These are phyloP conservation scores for Epinotia bilunana DNA, from an alignment of 2,888 invertebrate genomes.

Conservation along the genomic window DNA sequence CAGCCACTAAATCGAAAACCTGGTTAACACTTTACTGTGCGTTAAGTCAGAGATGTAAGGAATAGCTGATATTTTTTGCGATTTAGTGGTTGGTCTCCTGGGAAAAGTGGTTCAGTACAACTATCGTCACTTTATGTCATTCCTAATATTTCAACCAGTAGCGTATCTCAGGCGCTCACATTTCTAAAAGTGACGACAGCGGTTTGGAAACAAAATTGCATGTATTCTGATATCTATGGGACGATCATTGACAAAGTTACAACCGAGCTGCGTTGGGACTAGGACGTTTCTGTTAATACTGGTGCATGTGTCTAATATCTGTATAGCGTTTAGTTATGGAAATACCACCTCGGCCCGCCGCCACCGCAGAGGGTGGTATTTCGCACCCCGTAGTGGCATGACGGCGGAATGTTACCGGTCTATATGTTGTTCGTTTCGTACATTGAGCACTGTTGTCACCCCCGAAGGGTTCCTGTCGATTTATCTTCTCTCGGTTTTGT, in stretches of 20 bases:
- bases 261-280: constrained; percentile 55
- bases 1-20: too few relatives aligned
- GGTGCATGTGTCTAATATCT: constrained; percentile 77
- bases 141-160: too few relatives aligned
- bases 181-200: background rate
- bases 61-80: too few relatives aligned
- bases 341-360: constrained; percentile 74
- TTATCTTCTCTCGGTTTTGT: constrained; percentile 62
- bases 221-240: background rate
- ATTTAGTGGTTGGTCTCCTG: too few relatives aligned
- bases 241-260: constrained; percentile 54
- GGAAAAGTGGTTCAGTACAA: too few relatives aligned
- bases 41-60: too few relatives aligned
- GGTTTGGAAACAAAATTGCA: background rate
- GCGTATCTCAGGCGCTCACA: too few relatives aligned
- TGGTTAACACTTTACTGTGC: too few relatives aligned
- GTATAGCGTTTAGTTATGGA: constrained; percentile 69
- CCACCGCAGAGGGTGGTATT: constrained; percentile 76
- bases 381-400: constrained; percentile 80
- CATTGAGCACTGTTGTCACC: constrained; percentile 53
- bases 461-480: constrained; percentile 46
- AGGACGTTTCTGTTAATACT: constrained; percentile 58
- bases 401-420: constrained; percentile 61
- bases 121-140: too few relatives aligned
- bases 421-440: constrained; percentile 57